Conservation (phyloP, 2,888 invertebrate genomes). For the Zygaena filipendulae region DNA sequence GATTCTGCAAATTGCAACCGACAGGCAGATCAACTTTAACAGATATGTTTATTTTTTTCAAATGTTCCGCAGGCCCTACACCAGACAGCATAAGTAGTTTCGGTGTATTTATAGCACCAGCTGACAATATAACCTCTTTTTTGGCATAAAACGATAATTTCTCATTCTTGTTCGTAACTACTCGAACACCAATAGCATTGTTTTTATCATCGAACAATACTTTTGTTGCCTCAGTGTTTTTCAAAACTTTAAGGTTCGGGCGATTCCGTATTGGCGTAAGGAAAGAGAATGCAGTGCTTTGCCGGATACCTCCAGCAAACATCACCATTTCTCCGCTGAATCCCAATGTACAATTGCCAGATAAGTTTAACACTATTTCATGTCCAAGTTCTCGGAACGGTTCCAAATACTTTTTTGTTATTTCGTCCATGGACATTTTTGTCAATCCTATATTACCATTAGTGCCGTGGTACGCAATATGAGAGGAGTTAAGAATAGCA, state of each 20-base stretch:
- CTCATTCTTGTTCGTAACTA: constrained; percentile 13
- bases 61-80: constrained; percentile 27
- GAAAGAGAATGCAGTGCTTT: constrained; percentile 25
- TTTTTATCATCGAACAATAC: constrained; percentile 26
- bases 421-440: constrained; percentile 13
- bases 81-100: constrained; percentile 32
- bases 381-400: constrained; percentile 30
- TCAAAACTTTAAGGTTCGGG: constrained; percentile 24
- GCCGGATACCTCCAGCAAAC: constrained; percentile 22
- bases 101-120: constrained; percentile 28
- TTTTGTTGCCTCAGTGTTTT: constrained; percentile 24
- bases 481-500: constrained; percentile 14
- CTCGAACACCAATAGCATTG: constrained; percentile 24
- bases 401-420: constrained; percentile 20
- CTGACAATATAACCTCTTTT: constrained; percentile 30
- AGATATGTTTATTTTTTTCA: constrained; percentile 21
- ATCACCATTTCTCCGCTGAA: constrained; percentile 24
- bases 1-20: constrained; percentile 28
- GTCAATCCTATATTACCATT: constrained; percentile 21
- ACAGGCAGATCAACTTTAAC: constrained; percentile 27
- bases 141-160: constrained; percentile 19
- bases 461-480: constrained; percentile 19
- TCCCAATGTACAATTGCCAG: constrained; percentile 26
- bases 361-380: constrained; percentile 23
- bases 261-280: constrained; percentile 20